phyloP scores from a whole-genome alignment of 2,888 invertebrate genomes.

The Rhodophaea formosa region DNA sequence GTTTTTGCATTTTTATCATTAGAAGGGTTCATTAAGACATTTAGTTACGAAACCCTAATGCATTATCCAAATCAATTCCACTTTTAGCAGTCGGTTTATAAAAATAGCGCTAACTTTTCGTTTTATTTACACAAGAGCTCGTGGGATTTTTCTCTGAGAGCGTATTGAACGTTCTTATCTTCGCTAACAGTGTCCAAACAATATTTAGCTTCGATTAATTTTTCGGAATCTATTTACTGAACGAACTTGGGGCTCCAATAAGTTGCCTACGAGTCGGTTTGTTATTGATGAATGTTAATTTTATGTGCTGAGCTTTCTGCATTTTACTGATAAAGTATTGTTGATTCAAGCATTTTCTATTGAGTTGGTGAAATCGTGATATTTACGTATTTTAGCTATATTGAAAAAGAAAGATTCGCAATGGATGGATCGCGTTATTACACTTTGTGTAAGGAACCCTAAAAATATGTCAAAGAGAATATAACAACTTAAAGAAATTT shows the following conservation, averaged over 20 bases:
- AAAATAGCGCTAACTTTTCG: background rate
- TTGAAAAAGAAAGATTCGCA: too few relatives aligned
- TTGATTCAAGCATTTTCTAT: conserved; percentile 12
- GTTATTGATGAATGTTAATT: conserved; percentile 29
- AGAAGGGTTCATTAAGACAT: too few relatives aligned
- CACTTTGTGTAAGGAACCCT: too few relatives aligned
- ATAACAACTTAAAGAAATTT: too few relatives aligned
- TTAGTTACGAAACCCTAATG: too few relatives aligned
- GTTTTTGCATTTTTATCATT: too few relatives aligned
- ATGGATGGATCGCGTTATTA: too few relatives aligned
- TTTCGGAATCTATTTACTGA: conserved; percentile 11
- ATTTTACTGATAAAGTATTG: conserved; percentile 13
- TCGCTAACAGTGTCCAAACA: background rate
- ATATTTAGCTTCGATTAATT: conserved; percentile 7
- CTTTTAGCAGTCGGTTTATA: too few relatives aligned
- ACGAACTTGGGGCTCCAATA: conserved; percentile 8
- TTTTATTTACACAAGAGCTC: background rate
- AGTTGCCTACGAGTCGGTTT: conserved; percentile 27
- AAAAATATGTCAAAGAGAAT: too few relatives aligned
- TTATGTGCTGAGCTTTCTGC: conserved; percentile 21
- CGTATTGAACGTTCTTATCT: background rate
- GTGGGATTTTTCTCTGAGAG: background rate
- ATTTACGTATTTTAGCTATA: conserved; percentile 3
- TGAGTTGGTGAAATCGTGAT: background rate
- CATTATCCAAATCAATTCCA: too few relatives aligned